Percentiles rank a stretch among this genome's conserved stretches.
Evolutionary conservation across 1,140 invertebrate species (phyloP).

Genomic region (Apis florea): DNA sequence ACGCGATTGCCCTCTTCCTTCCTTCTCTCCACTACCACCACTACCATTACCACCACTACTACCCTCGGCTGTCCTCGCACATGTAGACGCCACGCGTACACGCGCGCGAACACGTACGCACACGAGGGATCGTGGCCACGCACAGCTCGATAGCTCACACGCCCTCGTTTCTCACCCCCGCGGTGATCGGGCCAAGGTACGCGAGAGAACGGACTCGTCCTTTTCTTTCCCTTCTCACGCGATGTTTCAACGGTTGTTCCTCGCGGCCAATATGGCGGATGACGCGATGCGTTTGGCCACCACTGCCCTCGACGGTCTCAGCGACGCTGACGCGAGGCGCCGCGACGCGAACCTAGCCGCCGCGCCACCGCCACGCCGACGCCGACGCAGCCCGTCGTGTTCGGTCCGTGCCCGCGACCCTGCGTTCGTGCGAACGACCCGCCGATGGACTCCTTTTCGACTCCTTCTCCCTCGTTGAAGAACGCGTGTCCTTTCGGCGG

Average conservation of each 20-base stretch:
- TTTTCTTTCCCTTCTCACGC: not conserved
- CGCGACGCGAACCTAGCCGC: slow-evolving; percentile 66
- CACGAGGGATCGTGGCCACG: not conserved
- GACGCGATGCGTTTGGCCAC: slow-evolving; percentile 56
- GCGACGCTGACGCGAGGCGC: slow-evolving; percentile 65
- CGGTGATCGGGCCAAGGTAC: not conserved
- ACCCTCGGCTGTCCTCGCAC: not conserved
- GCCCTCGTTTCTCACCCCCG: slow-evolving; percentile 32
- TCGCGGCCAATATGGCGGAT: slow-evolving; percentile 62
- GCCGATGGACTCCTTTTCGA: slow-evolving; percentile 10
- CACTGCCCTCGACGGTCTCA: slow-evolving; percentile 55
- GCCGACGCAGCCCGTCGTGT: slow-evolving; percentile 52
- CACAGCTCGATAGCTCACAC: not conserved
- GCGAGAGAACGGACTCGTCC: not conserved
- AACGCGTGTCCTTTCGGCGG: not conserved
- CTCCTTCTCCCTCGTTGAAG: not conserved
- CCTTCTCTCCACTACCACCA: slow-evolving; percentile 11
- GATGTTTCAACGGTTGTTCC: not conserved
- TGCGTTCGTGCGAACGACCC: slow-evolving; percentile 67
- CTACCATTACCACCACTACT: slow-evolving; percentile 25
- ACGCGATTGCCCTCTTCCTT: slow-evolving; percentile 29
- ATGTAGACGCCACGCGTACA: not conserved
- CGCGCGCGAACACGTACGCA: slow-evolving; percentile 6
- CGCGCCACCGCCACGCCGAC: slow-evolving; percentile 46
- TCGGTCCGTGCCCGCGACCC: slow-evolving; percentile 55